phyloP scores from a whole-genome alignment of 2,888 invertebrate genomes.

The Vandiemenella viatica region DNA sequence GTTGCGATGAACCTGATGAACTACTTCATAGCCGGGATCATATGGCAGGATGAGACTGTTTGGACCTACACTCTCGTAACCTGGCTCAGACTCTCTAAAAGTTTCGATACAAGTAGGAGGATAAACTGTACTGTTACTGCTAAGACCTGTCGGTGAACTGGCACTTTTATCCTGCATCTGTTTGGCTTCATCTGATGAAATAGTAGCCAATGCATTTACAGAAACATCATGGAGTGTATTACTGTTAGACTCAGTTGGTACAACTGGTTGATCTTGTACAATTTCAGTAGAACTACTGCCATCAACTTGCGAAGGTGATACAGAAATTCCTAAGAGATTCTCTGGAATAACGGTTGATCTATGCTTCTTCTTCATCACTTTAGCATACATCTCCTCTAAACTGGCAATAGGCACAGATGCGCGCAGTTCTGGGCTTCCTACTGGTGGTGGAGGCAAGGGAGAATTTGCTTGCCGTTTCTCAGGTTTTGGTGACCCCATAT shows the following conservation, averaged over 20 bases:
- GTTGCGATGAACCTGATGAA: constrained; percentile 22
- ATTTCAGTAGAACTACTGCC: neutral
- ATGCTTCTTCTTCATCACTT: constrained; percentile 54
- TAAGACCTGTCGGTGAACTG: neutral
- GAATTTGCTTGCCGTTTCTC: constrained; percentile 83
- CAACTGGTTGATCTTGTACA: neutral
- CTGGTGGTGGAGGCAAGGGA: constrained; percentile 60
- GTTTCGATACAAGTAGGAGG: neutral
- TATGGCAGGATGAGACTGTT: constrained; percentile 17
- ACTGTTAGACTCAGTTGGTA: neutral
- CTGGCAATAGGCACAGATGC: constrained; percentile 30
- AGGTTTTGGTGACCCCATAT: constrained; percentile 73
- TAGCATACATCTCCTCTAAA: constrained; percentile 82
- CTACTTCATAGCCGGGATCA: constrained; percentile 61
- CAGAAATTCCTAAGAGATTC: neutral
- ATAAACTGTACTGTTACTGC: neutral
- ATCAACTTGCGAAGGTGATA: neutral
- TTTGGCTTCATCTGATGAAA: neutral
- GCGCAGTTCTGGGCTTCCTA: constrained; percentile 27
- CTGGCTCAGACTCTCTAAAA: constrained; percentile 23
- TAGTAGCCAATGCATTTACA: neutral
- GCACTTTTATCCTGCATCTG: no score
- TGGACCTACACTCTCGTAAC: constrained; percentile 21
- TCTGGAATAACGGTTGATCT: neutral
- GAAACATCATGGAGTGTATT: neutral